Conservation (phyloP, 1,140 invertebrate species). For the Aphaenogaster rudis region DNA sequence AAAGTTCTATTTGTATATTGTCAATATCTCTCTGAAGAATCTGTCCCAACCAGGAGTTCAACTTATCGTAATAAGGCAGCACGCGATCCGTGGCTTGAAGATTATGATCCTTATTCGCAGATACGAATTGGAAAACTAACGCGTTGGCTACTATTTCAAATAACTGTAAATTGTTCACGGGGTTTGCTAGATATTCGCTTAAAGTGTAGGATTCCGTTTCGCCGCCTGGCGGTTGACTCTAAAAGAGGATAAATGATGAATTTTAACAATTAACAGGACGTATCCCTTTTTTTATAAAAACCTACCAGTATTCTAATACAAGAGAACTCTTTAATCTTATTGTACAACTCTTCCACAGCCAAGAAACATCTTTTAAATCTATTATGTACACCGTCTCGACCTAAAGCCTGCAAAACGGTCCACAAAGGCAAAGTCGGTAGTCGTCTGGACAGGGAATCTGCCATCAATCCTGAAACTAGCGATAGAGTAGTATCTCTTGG, state of each 20-base stretch:
- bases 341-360: constrained; percentile 91
- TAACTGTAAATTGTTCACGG: constrained; percentile 89
- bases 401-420: constrained; percentile 92
- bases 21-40: constrained; percentile 93
- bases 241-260: constrained; percentile 71
- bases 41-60: constrained; percentile 98
- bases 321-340: constrained; percentile 90
- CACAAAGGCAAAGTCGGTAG: constrained; percentile 94
- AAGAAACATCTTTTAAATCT: constrained; percentile 92
- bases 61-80: constrained; percentile 94
- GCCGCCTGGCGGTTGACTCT: constrained; percentile 91
- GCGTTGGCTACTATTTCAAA: constrained; percentile 94
- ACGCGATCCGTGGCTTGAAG: constrained; percentile 87
- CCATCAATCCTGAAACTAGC: constrained; percentile 91
- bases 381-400: constrained; percentile 92
- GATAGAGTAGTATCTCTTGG: constrained; percentile 90
- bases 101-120: constrained; percentile 86
- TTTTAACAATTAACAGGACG: not conserved
- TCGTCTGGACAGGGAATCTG: constrained; percentile 88
- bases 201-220: constrained; percentile 90
- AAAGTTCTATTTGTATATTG: constrained; percentile 91
- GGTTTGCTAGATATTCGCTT: constrained; percentile 89
- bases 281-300: not conserved
- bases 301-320: constrained; percentile 92
- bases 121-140: constrained; percentile 96